phyloP scores from a whole-genome alignment of 2,797 vertebrate species.

The Tokudaia tokunoshimensis region DNA sequence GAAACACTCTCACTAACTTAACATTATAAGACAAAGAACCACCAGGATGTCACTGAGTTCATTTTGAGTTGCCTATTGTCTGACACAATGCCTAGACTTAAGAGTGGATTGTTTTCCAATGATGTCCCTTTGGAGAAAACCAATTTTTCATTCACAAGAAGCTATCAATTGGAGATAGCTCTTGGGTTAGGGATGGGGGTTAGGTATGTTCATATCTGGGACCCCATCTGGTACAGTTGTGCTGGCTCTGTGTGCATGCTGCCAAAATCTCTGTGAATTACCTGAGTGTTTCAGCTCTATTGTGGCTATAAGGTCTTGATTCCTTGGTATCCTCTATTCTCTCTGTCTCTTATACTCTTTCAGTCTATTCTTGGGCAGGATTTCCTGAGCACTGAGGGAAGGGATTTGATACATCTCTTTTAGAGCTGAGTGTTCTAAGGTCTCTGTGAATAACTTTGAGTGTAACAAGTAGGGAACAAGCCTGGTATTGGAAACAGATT shows the following conservation, averaged over 20 bases:
- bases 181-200: too few species aligned
- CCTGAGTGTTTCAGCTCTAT: too few species aligned
- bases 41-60: background rate
- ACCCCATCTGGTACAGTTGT: too few species aligned
- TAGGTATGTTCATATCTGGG: background rate
- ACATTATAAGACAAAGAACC: background rate
- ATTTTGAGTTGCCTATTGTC: background rate
- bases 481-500: too few species aligned
- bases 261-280: too few species aligned
- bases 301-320: background rate
- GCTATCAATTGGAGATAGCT: background rate
- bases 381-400: background rate
- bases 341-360: background rate
- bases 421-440: too few species aligned
- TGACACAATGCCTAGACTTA: background rate
- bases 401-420: background rate
- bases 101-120: background rate
- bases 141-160: background rate
- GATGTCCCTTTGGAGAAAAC: background rate
- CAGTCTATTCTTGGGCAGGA: background rate
- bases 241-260: background rate
- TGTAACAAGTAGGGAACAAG: background rate
- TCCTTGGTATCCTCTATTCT: background rate
- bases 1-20: background rate
- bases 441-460: background rate